Percentiles rank a stretch among this genome's conserved stretches.
Evolutionary conservation across 2,888 invertebrate species (phyloP).

Genomic region (Busseola fusca): DNA sequence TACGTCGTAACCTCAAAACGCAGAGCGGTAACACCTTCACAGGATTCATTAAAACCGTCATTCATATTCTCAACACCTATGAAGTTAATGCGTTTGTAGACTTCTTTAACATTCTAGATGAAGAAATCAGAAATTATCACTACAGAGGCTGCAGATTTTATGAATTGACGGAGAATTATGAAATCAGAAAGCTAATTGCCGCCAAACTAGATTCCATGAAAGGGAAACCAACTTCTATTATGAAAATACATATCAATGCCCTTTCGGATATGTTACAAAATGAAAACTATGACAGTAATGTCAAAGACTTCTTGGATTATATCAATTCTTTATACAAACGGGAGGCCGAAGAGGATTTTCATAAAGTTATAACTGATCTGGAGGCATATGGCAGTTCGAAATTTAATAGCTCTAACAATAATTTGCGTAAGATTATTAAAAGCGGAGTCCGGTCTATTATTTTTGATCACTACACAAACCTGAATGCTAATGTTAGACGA

Average conservation of each 20-base stretch:
- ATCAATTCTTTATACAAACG: slow-evolving; percentile 70
- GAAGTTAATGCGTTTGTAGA: slow-evolving; percentile 68
- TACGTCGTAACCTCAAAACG: slow-evolving; percentile 23
- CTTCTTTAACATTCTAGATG: slow-evolving; percentile 59
- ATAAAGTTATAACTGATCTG: slow-evolving; percentile 63
- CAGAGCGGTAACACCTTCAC: slow-evolving; percentile 60
- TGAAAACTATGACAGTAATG: slow-evolving; percentile 40
- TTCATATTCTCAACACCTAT: slow-evolving; percentile 63
- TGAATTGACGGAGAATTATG: slow-evolving; percentile 62
- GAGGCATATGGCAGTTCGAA: slow-evolving; percentile 59
- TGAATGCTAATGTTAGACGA: slow-evolving; percentile 61
- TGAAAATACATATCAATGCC: slow-evolving; percentile 58
- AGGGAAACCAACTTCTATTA: slow-evolving; percentile 44
- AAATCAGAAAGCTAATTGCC: slow-evolving; percentile 61
- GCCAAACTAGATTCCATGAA: slow-evolving; percentile 62
- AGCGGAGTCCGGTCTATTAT: slow-evolving; percentile 64
- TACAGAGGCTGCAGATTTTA: slow-evolving; percentile 68
- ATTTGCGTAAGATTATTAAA: slow-evolving; percentile 64
- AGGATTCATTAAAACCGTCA: slow-evolving; percentile 65
- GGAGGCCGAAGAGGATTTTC: slow-evolving; percentile 58
- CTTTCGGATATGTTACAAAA: slow-evolving; percentile 47
- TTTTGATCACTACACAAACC: slow-evolving; percentile 69
- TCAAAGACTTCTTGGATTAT: slow-evolving; percentile 59
- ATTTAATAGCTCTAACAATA: slow-evolving; percentile 53
- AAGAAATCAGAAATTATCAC: slow-evolving; percentile 71